Conservation (phyloP, 2,113 vertebrate genomes). For the Neogobius melanostomus region DNA sequence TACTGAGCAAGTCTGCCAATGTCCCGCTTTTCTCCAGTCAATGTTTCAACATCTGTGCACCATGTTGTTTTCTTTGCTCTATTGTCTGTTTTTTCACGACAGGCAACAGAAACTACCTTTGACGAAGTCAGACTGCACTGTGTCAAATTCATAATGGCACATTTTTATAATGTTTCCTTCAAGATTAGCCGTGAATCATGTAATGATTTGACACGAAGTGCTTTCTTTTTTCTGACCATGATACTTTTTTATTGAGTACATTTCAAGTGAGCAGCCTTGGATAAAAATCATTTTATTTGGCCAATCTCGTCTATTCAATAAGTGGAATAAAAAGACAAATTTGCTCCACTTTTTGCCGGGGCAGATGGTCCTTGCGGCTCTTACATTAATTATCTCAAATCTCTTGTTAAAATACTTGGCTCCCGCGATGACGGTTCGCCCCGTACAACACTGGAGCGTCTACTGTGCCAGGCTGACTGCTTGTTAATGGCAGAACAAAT, state of each 20-base stretch:
- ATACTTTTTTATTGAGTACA: conserved; percentile 33
- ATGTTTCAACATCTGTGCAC: conserved; percentile 21
- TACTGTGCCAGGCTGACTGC: conserved; percentile 3
- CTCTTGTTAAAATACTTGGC: conserved; percentile 19
- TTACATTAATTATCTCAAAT: conserved; percentile 1
- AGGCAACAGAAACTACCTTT: background rate
- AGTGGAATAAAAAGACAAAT: conserved; percentile 13
- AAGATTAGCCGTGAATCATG: conserved; percentile 43
- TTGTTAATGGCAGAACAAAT: background rate
- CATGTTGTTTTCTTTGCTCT: conserved; percentile 18
- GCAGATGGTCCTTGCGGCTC: conserved; percentile 1
- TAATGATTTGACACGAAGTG: conserved; percentile 43
- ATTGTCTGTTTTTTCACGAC: conserved; percentile 4
- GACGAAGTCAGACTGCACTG: conserved; percentile 5
- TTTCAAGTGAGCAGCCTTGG: conserved; percentile 29
- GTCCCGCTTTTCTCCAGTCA: conserved; percentile 27
- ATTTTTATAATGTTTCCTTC: conserved; percentile 52
- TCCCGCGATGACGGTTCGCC: conserved; percentile 4
- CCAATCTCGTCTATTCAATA: conserved; percentile 22
- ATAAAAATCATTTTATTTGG: conserved; percentile 40
- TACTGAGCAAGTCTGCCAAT: conserved; percentile 10
- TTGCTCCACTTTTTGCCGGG: background rate
- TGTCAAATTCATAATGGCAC: conserved; percentile 32
- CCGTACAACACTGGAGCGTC: background rate
- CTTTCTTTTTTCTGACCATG: conserved; percentile 23